These are phyloP conservation scores for Psittacula echo DNA, from an alignment of 2,797 vertebrate species.

Conservation along the genomic window DNA sequence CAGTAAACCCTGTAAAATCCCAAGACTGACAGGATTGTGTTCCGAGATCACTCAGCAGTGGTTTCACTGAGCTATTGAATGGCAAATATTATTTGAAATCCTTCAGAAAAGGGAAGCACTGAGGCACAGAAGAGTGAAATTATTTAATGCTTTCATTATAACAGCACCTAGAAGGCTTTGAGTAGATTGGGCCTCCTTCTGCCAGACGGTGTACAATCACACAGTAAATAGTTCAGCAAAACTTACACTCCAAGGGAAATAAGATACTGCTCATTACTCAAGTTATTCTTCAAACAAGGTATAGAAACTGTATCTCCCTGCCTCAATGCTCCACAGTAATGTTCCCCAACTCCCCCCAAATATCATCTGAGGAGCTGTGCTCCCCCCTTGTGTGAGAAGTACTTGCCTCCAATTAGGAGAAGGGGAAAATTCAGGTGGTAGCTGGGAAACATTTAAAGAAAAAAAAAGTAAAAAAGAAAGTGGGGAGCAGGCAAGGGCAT, in stretches of 20 bases:
- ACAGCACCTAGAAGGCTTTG: background rate
- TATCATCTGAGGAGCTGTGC: background rate
- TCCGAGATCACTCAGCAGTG: background rate
- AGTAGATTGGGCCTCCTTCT: background rate
- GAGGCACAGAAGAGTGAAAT: background rate
- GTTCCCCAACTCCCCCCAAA: background rate
- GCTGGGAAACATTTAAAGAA: background rate
- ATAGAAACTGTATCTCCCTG: background rate
- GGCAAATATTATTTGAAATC: background rate
- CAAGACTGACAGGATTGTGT: background rate
- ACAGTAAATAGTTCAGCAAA: background rate
- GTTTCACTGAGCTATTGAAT: background rate
- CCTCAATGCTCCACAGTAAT: rapidly evolving
- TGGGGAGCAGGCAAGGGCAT: rapidly evolving
- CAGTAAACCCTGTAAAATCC: background rate
- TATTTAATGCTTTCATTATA: background rate
- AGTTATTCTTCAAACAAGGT: background rate
- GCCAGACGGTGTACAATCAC: background rate
- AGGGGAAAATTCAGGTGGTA: background rate
- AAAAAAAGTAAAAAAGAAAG: rapidly evolving
- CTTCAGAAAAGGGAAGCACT: background rate
- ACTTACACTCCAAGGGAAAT: background rate
- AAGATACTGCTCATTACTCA: background rate
- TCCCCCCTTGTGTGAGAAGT: rapidly evolving
- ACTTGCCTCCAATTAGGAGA: background rate